Evolutionary conservation across 2,113 vertebrate genomes (phyloP), one percentile per base, ranked within the genome.

Genomic region (Hemichromis elongatus): DNA sequence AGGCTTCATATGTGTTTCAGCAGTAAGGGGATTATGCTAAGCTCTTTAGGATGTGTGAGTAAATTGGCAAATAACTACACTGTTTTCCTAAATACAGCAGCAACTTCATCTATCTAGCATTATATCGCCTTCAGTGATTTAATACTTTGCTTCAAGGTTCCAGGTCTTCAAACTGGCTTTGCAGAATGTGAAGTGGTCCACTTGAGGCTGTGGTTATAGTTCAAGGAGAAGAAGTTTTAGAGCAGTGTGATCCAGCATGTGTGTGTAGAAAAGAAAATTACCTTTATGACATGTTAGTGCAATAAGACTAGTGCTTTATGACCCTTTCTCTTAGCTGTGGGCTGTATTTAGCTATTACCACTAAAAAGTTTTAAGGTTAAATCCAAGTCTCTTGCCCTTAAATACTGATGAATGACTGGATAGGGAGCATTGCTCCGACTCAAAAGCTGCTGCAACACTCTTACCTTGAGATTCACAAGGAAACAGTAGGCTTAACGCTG

Each of bases 221-320:
- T 79, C 2, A 37, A 52, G 54, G 77, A 79, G 82, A 84, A 78
- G 2, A 82, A 21, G 40, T 66, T 88, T 70, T 59, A 66, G 16
- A 89, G 82, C 57, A 50, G 63, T 57, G 52, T 88, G 82, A 61
- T 82, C 78, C 80, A 24, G 24, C 33, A 77, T 75, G 73, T 52
- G 75, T 53, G 82, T 79, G 66, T 68, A 54, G 75, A 26, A 84
- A 80, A 83, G 81, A 92, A 63, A 87, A 92, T 91, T 90, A 89
- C 86, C 77, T 88, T 92, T 92, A 90, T 90, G 86, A 89, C 85
- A 82, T 91, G 89, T 92, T 92, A 82, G 85, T 83, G 91, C 85
- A 92, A 89, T 94, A 93, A 88, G 90, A 84, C 50, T 4, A 6
- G 55, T 87, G 81, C 91, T 92, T 93, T 91, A 90, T 85, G 80